Evolutionary conservation across 2,888 invertebrate species (phyloP), one percentile per base, ranked within the genome.

Genomic region (Bugulina stolonifera): DNA sequence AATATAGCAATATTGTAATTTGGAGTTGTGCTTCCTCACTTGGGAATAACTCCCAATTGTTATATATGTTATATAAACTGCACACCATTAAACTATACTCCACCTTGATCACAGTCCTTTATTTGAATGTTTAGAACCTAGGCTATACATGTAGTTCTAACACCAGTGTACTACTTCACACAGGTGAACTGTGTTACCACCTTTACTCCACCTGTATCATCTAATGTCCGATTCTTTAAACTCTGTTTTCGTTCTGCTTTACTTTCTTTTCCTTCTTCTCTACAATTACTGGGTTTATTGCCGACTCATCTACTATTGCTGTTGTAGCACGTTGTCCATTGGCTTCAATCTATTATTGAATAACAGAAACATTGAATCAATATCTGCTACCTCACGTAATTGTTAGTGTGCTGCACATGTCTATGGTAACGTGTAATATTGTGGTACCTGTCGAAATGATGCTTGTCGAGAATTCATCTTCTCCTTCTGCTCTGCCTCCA

Each of bases 401-500:
- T 10, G 43, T 43, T 18, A 43, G 43, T 43, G 10, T 43, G n/a
- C n/a, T n/a, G n/a, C n/a, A n/a, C 43, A 10, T 43, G 43, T 43
- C 43, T 43, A 43, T 43, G 43, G 43, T 43, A 18, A 43, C 18
- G n/a, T n/a, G n/a, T n/a, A n/a, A n/a, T n/a, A n/a, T n/a, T n/a
- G n/a, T 57, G 5, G 18, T 57, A 64, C 64, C 64, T 64, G 64
- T 10, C 64, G 22, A 2, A 27, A 10, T 10, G 32, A 64, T 25
- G 64, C 22, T 14, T 32, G 27, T 64, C 32, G 3, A n/a, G 27
- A 27, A n/a, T 32, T 32, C 5, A 10, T 5, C 64, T 27, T 3
- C 32, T 64, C 64, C 27, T 27, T 27, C 14, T 64, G 32, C n/a
- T 64, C 64, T 14, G 64, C 64, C 34, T 64, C 64, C 64, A 64